Evolutionary conservation across 2,888 invertebrate genomes (phyloP).

Genomic region (Syrista parreyssii): DNA sequence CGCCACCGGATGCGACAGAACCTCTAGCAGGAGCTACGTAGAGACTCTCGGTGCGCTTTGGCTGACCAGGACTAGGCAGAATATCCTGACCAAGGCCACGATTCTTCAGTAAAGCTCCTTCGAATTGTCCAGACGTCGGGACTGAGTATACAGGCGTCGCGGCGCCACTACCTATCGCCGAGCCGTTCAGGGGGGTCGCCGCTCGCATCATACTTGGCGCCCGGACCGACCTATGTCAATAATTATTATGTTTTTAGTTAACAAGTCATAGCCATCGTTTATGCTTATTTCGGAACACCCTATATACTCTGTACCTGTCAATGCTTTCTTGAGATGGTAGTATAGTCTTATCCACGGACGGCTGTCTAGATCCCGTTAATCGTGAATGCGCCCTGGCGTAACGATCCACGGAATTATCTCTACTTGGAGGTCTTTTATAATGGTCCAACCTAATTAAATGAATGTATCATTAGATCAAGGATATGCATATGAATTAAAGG

Average conservation of each 20-base stretch:
- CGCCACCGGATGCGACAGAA: conserved; percentile 61
- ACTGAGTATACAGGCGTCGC: conserved; percentile 68
- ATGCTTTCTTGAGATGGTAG: conserved; percentile 54
- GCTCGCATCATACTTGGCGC: conserved; percentile 68
- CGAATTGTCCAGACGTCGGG: conserved; percentile 74
- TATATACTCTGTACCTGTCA: conserved; percentile 47
- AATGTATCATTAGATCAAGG: background rate
- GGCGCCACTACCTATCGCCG: conserved; percentile 68
- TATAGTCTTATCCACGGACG: conserved; percentile 78
- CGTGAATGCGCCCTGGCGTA: conserved; percentile 78
- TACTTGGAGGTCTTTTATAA: conserved; percentile 90
- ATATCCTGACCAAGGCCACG: conserved; percentile 89
- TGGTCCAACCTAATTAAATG: conserved; percentile 83
- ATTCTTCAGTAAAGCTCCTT: conserved; percentile 84
- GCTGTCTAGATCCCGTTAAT: conserved; percentile 77
- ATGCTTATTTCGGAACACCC: background rate
- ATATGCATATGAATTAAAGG: background rate
- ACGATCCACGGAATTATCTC: conserved; percentile 87
- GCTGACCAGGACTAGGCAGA: conserved; percentile 87
- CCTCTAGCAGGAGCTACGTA: conserved; percentile 74
- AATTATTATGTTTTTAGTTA: background rate
- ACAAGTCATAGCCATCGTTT: background rate
- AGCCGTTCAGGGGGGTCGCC: conserved; percentile 60
- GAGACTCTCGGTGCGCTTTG: conserved; percentile 91
- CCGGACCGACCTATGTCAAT: conserved; percentile 63